These are phyloP conservation scores for Syngnathoides biaculeatus DNA, from an alignment of 2,113 vertebrate species.

Conservation along the genomic window DNA sequence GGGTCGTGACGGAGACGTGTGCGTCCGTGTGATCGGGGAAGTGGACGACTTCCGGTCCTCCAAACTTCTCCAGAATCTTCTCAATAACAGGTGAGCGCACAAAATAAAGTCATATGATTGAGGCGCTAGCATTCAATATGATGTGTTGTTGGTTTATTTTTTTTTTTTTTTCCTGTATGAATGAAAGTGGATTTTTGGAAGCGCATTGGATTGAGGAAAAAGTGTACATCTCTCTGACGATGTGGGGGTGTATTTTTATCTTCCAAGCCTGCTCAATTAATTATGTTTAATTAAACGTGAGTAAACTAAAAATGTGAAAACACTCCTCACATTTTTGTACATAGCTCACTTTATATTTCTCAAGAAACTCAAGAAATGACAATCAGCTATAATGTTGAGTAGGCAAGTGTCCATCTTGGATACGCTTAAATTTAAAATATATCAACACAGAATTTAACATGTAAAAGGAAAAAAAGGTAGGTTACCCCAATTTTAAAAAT, in stretches of 20 bases:
- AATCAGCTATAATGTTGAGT: not conserved
- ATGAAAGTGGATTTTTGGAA: too few relatives aligned
- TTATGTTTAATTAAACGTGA: not conserved
- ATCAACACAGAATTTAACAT: not conserved
- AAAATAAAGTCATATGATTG: not conserved
- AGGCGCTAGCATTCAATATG: not conserved
- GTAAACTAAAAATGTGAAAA: not conserved
- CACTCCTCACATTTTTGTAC: not conserved
- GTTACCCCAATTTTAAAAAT: not conserved
- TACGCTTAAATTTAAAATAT: not conserved
- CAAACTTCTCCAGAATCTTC: conserved; percentile 59
- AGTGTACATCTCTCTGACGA: not conserved
- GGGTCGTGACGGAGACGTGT: conserved; percentile 73
- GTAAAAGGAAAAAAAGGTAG: not conserved
- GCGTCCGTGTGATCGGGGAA: conserved; percentile 70
- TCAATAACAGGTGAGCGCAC: conserved; percentile 46
- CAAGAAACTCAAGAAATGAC: not conserved
- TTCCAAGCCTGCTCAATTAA: not conserved
- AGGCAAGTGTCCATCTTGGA: not conserved
- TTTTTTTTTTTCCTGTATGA: too few relatives aligned
- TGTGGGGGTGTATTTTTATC: not conserved
- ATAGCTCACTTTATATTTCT: not conserved
- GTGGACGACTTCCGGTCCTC: conserved; percentile 63
- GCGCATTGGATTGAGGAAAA: not conserved
- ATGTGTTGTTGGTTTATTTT: too few relatives aligned